These are phyloP conservation scores for Adrianichthys oophorus DNA, from an alignment of 2,797 vertebrate genomes.

Conservation along the genomic window DNA sequence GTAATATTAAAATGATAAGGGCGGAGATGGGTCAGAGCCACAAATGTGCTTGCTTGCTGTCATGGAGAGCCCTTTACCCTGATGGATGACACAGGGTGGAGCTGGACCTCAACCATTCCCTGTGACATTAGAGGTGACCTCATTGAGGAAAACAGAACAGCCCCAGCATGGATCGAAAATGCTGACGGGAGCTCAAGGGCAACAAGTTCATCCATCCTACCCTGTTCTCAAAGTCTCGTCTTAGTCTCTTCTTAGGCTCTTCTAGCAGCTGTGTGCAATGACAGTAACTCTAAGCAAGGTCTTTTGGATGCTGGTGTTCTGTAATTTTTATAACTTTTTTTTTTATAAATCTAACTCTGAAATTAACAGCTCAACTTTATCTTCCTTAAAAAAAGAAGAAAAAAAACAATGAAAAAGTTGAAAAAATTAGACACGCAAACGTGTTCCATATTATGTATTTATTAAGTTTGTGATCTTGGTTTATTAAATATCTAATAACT, in stretches of 20 bases:
- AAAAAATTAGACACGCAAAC: too few species aligned
- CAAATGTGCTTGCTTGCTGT: conserved; percentile 62
- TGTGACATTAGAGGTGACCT: conserved; percentile 66
- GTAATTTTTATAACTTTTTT: too few species aligned
- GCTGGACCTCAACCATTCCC: conserved; percentile 47
- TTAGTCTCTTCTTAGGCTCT: conserved; percentile 26
- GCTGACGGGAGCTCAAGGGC: conserved; percentile 69
- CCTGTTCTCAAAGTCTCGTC: conserved; percentile 33
- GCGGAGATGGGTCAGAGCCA: conserved; percentile 17
- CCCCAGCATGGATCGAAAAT: conserved; percentile 52
- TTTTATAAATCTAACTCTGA: too few species aligned
- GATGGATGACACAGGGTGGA: conserved; percentile 58
- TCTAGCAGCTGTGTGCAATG: conserved; percentile 63
- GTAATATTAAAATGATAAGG: conserved; percentile 7
- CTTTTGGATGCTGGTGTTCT: not conserved
- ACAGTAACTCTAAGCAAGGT: conserved; percentile 52
- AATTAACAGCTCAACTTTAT: too few species aligned
- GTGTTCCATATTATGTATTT: too few species aligned
- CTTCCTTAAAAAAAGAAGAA: too few species aligned
- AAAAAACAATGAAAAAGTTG: too few species aligned
- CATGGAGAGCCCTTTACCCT: conserved; percentile 40
- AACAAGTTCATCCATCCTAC: conserved; percentile 53
- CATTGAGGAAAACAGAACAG: conserved; percentile 29
- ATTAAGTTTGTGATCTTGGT: too few species aligned
- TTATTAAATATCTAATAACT: too few species aligned